A percentile compares a stretch with the other conserved stretches of the same genome.
Evolutionary conservation across 2,888 invertebrate genomes (phyloP).

Genomic region (Drosophila multiciliata): DNA sequence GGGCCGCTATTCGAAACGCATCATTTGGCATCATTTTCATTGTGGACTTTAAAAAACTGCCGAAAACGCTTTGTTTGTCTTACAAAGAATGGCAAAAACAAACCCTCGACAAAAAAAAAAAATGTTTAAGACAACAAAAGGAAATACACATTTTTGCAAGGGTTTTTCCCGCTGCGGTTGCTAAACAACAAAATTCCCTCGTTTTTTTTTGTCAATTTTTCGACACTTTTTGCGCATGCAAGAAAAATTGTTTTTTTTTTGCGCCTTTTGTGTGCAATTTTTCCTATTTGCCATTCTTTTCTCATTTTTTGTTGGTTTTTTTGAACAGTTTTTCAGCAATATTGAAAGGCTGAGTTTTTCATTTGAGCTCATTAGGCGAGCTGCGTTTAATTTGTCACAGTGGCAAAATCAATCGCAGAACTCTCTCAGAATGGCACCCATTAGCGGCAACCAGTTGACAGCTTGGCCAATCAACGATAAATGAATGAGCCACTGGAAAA

Average conservation of each 20-base stretch:
- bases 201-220: conserved; percentile 50
- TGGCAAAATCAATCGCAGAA: conserved; percentile 55
- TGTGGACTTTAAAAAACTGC: conserved; percentile 36
- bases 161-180: conserved; percentile 49
- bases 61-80: conserved; percentile 59
- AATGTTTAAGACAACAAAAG: conserved; percentile 15
- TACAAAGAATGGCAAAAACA: conserved; percentile 70
- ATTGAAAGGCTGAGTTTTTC: conserved; percentile 27
- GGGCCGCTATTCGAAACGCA: conserved; percentile 45
- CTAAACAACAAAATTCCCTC: conserved; percentile 39
- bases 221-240: conserved; percentile 46
- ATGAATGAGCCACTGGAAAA: conserved; percentile 21
- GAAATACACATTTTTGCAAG: conserved; percentile 63
- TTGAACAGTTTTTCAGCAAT: conserved; percentile 54
- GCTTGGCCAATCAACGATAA: conserved; percentile 59
- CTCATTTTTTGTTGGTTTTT: conserved; percentile 38
- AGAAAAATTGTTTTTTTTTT: conserved; percentile 72
- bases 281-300: conserved; percentile 27
- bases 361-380: conserved; percentile 68
- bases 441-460: conserved; percentile 59
- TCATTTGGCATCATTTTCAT: conserved; percentile 62
- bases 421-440: conserved; percentile 34
- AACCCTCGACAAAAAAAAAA: conserved; percentile 54
- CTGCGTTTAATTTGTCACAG: conserved; percentile 72
- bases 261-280: conserved; percentile 60